These are phyloP conservation scores for Troilus luridus DNA, from an alignment of 2,888 invertebrate species.

Conservation along the genomic window DNA sequence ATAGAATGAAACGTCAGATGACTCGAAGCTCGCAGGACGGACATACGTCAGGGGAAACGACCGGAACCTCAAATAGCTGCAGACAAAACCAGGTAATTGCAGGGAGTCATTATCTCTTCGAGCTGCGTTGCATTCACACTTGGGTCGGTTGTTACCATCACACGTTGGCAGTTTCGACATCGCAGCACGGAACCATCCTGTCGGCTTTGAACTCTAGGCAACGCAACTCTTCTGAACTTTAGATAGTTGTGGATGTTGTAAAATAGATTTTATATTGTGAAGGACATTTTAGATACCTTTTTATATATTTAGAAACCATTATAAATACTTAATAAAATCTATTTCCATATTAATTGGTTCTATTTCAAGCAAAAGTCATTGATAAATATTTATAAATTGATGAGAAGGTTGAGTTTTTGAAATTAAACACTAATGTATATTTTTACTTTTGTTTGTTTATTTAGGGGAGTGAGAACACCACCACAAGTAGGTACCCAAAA, in stretches of 20 bases:
- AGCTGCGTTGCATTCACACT: neutral
- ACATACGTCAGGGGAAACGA: slow-evolving; percentile 17
- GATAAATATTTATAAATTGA: no score
- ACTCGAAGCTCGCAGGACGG: neutral
- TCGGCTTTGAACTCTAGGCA: neutral
- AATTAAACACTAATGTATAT: no score
- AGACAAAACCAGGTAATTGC: slow-evolving; percentile 32
- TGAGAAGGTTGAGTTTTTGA: no score
- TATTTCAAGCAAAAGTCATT: no score
- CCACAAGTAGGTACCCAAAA: no score
- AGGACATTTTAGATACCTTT: neutral
- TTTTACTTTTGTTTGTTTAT: no score
- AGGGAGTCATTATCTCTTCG: neutral
- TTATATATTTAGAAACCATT: no score
- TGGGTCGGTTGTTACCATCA: neutral
- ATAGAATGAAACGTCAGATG: no score
- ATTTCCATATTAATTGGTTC: no score
- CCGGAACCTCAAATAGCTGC: neutral
- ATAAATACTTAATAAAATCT: no score
- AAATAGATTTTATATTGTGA: neutral
- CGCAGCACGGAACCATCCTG: neutral
- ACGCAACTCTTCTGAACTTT: neutral
- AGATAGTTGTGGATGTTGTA: neutral
- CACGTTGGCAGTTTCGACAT: slow-evolving; percentile 7
- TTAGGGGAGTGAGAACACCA: no score